Base-by-base conservation (phyloP, 2,113 vertebrate species). In the Emydocephalus ijimae region DNA sequence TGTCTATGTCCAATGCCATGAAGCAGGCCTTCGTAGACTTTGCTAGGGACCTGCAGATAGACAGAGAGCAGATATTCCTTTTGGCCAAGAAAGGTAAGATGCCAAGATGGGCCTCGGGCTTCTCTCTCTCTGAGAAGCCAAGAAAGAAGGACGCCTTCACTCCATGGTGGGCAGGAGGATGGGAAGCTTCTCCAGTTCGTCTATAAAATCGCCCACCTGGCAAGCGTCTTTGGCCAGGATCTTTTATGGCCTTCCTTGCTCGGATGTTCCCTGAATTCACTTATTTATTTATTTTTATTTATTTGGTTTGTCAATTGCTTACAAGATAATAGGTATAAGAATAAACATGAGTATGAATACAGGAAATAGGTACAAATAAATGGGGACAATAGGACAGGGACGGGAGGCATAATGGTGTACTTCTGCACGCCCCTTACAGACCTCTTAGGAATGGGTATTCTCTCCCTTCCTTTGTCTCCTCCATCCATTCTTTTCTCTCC, bases 41-140 rank as follows among this genome's bases (percentile, higher is more conserved):
- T 0, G 52, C 3, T 4, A 3, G 0, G 34, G 12, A 15, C 0
- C 0, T 21, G 7, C 50, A 74, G n/a, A 0, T 91, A 0, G 4
- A 6, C 0, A 8, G 8, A 8, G 69, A 91, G 0, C 20, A 56
- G 5, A 45, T 56, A 2, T 15, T 21, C 2, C 8, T 43, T 12
- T 8, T 91, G 11, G 0, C 69, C 50, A 2, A 0, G 0, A 74
- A 85, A 91, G 29, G 90, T 91, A 91, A 81, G 90, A 43, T 20
- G 6, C 26, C 24, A 52, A 50, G 50, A 14, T 6, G 48, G 48
- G 11, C n/a, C 5, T 18, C 5, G 0, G 12, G 59, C 43, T 43
- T 43, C 43, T 43, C 43, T 43, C 43, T 43, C 43, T 43, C 43
- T 43, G 24, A 64, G 29, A 6, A n/a, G 14, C 10, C 14, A 18